phyloP scores from a whole-genome alignment of 2,797 vertebrate genomes.

The Florisuga fusca region DNA sequence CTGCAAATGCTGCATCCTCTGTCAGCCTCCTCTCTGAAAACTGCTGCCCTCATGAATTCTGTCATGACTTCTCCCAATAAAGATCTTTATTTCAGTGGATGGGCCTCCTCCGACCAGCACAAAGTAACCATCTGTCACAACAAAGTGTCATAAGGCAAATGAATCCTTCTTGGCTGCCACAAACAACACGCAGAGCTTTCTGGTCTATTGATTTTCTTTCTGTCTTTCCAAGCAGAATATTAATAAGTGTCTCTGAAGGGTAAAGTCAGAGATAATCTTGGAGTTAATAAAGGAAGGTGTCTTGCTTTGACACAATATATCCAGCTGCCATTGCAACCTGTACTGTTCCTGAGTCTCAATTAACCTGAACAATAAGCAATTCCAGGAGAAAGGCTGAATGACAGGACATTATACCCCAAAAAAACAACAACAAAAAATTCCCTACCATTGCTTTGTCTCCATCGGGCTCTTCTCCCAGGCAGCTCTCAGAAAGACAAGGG shows the following conservation, averaged over 20 bases:
- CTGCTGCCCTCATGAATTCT: background rate
- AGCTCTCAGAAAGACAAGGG: too few relatives aligned
- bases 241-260: background rate
- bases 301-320: background rate
- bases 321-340: background rate
- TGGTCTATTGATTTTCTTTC: conserved; percentile 2
- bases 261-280: background rate
- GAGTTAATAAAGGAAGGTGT: conserved; percentile 25
- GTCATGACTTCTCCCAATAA: background rate
- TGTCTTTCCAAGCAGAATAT: conserved; percentile 22
- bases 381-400: background rate
- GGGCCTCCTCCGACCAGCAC: background rate
- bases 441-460: too few relatives aligned
- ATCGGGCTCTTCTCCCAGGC: too few relatives aligned
- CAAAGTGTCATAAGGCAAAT: background rate
- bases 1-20: background rate
- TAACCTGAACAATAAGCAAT: background rate
- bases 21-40: background rate
- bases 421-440: background rate
- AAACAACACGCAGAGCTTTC: background rate
- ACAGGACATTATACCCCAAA: background rate
- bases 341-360: background rate
- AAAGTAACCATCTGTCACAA: background rate
- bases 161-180: conserved; percentile 25
- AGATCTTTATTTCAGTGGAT: background rate